phyloP scores from a whole-genome alignment of 2,888 invertebrate species.

The Aspidiotus rigidus region DNA sequence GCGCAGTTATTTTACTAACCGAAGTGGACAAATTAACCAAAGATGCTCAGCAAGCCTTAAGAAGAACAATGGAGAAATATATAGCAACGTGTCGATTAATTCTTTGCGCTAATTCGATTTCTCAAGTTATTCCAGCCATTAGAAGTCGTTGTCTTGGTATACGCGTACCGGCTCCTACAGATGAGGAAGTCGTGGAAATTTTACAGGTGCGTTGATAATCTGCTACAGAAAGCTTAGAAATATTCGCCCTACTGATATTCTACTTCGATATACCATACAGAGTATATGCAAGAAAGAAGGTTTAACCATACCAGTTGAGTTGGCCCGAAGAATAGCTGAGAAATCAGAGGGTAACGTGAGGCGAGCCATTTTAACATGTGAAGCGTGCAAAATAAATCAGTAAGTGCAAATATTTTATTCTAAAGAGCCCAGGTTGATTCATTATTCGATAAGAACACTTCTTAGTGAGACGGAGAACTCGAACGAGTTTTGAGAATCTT shows the following conservation, averaged over 20 bases:
- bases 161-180: conserved; percentile 78
- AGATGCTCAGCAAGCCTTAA: conserved; percentile 95
- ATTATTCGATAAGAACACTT: background rate
- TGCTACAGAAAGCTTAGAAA: background rate
- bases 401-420: conserved; percentile 41
- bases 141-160: conserved; percentile 87
- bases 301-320: conserved; percentile 61
- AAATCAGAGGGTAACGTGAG: conserved; percentile 80
- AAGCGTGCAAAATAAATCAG: conserved; percentile 85
- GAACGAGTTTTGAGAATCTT: no score
- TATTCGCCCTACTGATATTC: background rate
- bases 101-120: conserved; percentile 87
- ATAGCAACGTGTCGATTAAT: conserved; percentile 88
- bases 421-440: background rate
- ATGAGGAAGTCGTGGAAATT: conserved; percentile 61
- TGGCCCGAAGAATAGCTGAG: conserved; percentile 67
- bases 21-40: conserved; percentile 91
- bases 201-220: conserved; percentile 42
- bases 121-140: conserved; percentile 94
- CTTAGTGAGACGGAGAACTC: no score
- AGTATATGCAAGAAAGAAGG: conserved; percentile 71
- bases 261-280: conserved; percentile 42
- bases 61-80: conserved; percentile 99
- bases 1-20: conserved; percentile 76
- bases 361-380: conserved; percentile 83